These are phyloP conservation scores for Amblyornis subalaris DNA, from an alignment of 2,113 vertebrate genomes.

Conservation along the genomic window DNA sequence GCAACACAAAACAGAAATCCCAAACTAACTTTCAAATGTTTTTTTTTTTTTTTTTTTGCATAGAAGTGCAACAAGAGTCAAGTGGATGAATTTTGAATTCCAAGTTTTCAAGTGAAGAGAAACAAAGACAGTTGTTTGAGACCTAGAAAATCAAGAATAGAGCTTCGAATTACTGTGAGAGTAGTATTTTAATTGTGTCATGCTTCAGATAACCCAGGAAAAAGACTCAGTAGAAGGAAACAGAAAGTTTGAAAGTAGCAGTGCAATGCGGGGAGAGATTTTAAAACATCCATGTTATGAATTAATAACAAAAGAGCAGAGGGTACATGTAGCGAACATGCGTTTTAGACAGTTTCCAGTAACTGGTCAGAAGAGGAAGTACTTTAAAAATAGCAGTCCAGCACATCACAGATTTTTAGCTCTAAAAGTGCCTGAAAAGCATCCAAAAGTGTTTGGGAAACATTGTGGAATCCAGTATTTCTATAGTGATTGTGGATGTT, in stretches of 20 bases:
- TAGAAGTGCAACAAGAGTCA: neutral
- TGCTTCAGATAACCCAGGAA: neutral
- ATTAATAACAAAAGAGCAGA: neutral
- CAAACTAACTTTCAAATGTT: neutral
- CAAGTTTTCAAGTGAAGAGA: neutral
- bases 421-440: neutral
- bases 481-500: neutral
- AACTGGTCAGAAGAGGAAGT: neutral
- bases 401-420: neutral
- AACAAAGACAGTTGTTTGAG: neutral
- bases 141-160: neutral
- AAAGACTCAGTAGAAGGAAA: neutral
- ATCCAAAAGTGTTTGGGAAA: neutral
- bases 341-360: neutral
- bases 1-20: neutral
- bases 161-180: neutral
- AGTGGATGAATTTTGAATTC: neutral
- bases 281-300: neutral
- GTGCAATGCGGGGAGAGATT: neutral
- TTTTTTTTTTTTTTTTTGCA: neutral
- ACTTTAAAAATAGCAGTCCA: neutral
- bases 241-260: neutral
- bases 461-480: neutral
- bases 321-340: neutral
- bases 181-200: neutral